Evolutionary conservation across 2,113 vertebrate genomes (phyloP), one percentile per base, ranked within the genome.

Genomic region (Tauraco erythrolophus): DNA sequence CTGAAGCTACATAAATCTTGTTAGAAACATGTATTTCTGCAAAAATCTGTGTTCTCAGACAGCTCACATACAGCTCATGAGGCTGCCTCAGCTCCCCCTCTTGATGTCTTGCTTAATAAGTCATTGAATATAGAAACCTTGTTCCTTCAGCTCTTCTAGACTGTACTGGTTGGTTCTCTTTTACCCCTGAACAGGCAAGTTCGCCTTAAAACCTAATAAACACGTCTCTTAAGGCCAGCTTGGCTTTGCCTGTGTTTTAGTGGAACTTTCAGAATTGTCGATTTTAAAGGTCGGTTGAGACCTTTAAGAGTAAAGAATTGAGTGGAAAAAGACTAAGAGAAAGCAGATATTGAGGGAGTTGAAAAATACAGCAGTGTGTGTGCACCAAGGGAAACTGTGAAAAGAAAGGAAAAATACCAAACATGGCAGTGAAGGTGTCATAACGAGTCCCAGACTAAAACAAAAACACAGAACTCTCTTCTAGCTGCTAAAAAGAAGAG

Each of bases 51-150:
- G 0, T 77, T 95, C 58, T 78, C 60, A 65, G 45, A 13, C 11
- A 37, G 84, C 28, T 77, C 16, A 8, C 3, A 3, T 83, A 17
- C 12, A 53, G 27, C 28, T 80, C 2, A 6, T 0, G 0, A 69
- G 9, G 77, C 39, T 0, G 1, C n/a, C 37, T 71, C 68, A 72
- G 28, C 23, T 78, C 60, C 23, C 11, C 4, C 6, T 75, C 60
- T 43, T 25, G 37, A 27, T 57, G 41, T 53, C 30, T 78, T 60
- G 25, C 45, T 81, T 91, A 62, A 2, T n/a, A 70, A 94, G 30
- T 85, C 8, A 45, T 0, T 62, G 41, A 43, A 48, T 70, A 27
- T 31, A 45, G 60, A 78, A 92, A 54, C 21, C 4, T 17, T 24
- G 3, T 39, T 88, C 21, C 70, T 77, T 81, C 54, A n/a, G 14